phyloP scores from a whole-genome alignment of 2,113 vertebrate genomes.

The Erpornis zantholeuca region DNA sequence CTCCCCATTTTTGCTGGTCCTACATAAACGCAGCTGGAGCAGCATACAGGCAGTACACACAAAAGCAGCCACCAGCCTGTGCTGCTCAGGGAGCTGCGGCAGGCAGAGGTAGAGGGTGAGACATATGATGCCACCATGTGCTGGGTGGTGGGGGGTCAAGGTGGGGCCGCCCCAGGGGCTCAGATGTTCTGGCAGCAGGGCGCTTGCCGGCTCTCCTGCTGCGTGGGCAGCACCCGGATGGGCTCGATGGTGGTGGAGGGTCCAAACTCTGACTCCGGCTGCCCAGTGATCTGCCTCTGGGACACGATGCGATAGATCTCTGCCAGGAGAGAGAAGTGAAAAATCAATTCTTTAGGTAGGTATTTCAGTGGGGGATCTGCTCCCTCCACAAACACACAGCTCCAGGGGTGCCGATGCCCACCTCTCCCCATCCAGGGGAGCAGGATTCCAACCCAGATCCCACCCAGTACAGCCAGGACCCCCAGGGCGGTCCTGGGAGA shows the following conservation, averaged over 20 bases:
- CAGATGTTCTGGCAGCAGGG: conserved; percentile 89
- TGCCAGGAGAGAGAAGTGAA: conserved; percentile 14
- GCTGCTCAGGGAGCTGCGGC: fast-evolving
- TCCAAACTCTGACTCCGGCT: conserved; percentile 75
- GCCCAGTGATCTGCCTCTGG: conserved; percentile 82
- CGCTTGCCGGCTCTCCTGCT: conserved; percentile 72
- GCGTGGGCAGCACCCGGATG: conserved; percentile 86
- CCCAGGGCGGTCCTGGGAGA: not conserved
- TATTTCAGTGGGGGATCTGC: too few species aligned
- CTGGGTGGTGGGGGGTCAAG: not conserved
- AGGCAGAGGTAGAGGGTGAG: not conserved
- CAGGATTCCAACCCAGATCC: not conserved
- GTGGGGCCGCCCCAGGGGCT: not conserved
- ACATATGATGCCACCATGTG: fast-evolving
- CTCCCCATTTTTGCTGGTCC: not conserved
- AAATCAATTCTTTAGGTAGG: not conserved
- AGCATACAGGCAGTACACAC: fast-evolving
- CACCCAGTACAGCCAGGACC: not conserved
- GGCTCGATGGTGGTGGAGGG: conserved; percentile 82
- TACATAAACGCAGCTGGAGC: not conserved
- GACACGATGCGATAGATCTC: conserved; percentile 88
- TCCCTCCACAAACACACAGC: not conserved
- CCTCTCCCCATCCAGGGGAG: not conserved
- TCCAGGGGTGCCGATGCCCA: not conserved
- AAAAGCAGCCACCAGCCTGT: not conserved